phyloP scores from a whole-genome alignment of 2,113 vertebrate species.

The Poecile atricapillus region DNA sequence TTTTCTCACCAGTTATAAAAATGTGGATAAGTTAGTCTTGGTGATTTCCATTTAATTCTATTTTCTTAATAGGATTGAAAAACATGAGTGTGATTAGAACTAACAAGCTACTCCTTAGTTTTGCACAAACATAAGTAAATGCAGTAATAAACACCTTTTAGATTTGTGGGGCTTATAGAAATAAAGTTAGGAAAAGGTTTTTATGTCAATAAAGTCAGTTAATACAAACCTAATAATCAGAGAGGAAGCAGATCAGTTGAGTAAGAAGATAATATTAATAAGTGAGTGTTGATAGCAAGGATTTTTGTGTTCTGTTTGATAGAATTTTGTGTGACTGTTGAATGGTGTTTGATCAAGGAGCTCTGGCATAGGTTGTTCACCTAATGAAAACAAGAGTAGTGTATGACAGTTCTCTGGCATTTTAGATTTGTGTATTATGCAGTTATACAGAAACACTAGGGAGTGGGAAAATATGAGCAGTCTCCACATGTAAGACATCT shows the following conservation, averaged over 20 bases:
- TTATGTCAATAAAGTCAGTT: not conserved
- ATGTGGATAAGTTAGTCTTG: not conserved
- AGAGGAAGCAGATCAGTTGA: not conserved
- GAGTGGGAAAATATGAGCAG: not conserved
- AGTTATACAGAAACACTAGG: not conserved
- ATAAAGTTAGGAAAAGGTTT: not conserved
- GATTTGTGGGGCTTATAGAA: not conserved
- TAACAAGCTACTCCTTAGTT: not conserved
- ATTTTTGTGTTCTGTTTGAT: conserved; percentile 11
- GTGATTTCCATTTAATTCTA: not conserved
- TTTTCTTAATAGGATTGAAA: not conserved
- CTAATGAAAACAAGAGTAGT: not conserved
- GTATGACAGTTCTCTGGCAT: not conserved
- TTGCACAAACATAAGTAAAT: not conserved
- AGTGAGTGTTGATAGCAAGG: not conserved
- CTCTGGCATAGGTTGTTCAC: not conserved
- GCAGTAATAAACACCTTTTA: not conserved
- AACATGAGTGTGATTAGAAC: not conserved
- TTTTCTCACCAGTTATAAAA: not conserved
- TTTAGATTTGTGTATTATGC: not conserved
- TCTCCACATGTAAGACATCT: not conserved
- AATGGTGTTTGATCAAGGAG: not conserved
- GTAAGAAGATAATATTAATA: conserved; percentile 9
- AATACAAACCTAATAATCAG: not conserved
- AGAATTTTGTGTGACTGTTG: not conserved